phyloP scores from a whole-genome alignment of 1,140 invertebrate genomes.

The Lepeophtheirus salmonis region DNA sequence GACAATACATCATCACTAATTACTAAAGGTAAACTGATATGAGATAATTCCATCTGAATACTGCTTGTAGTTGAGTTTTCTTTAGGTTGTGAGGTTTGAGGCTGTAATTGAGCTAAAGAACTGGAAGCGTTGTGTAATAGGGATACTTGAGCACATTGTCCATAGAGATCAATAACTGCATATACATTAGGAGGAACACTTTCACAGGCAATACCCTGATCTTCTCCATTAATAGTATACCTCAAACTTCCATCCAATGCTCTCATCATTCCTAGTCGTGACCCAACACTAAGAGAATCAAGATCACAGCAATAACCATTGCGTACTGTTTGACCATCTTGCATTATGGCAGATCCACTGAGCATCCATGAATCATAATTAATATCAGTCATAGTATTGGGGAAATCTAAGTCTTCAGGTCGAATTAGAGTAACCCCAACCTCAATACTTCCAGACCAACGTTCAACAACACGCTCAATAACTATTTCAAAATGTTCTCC shows the following conservation, averaged over 20 bases:
- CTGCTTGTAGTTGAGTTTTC: conserved; percentile 16
- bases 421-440: conserved; percentile 58
- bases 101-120: background rate
- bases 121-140: conserved; percentile 26
- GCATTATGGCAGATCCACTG: conserved; percentile 48
- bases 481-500: conserved; percentile 70
- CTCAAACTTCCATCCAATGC: conserved; percentile 62
- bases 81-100: conserved; percentile 24
- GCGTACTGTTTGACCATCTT: conserved; percentile 57
- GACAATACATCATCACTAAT: conserved; percentile 3
- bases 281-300: conserved; percentile 50
- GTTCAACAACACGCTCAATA: conserved; percentile 74
- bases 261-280: conserved; percentile 50
- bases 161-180: conserved; percentile 85
- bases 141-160: conserved; percentile 72
- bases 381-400: conserved; percentile 75
- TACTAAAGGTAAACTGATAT: background rate
- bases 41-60: background rate
- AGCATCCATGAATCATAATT: conserved; percentile 80
- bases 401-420: conserved; percentile 66
- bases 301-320: conserved; percentile 66
- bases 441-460: conserved; percentile 15
- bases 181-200: conserved; percentile 61
- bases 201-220: conserved; percentile 66
- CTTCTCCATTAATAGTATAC: conserved; percentile 73